Evolutionary conservation across 2,888 invertebrate species (phyloP), one percentile per base, ranked within the genome.

Genomic region (Machimus rusticus): DNA sequence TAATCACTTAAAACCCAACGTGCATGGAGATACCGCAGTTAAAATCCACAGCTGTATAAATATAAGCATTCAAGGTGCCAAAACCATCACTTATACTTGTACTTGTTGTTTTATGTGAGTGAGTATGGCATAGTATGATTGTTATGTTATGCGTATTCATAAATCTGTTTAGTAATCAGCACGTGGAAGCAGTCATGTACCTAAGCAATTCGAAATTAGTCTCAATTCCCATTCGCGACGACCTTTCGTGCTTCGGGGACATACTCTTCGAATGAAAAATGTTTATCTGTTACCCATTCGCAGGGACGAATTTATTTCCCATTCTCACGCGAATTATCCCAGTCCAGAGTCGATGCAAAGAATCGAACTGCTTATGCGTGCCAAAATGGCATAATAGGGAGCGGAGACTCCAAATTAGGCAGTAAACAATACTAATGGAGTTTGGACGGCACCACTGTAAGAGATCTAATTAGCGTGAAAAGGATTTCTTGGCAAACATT

Each of bases 351-450:
- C n/a, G 46, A 78, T 78, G 46, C 78, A 43, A 78, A 19, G 43
- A 78, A 78, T 78, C 78, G 78, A 78, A 78, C 78, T 78, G 28
- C 19, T 78, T 78, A 78, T 78, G 78, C 78, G 78, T 78, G 78
- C 78, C 78, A 78, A 43, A 23, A 39, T 19, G 39, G 78, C 43
- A 78, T 78, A 39, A 43, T 39, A 23, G 78, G 23, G n/a, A 14
- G 78, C 19, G 78, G 43, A 43, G 78, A 43, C 39, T 76, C 37
- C 9, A 76, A 76, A 76, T 78, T 78, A 78, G 78, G 78, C 46
- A 78, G 2, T 46, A 23, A 78, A 78, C 66, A 23, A 66, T 66
- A 66, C 66, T 66, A 66, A 66, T 66, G 66, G 66, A 23, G 66
- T 66, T 66, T 66, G 66, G 66, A 66, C 66, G 66, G 66, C 66